Evolutionary conservation across 1,140 invertebrate species (phyloP), one percentile per base, ranked within the genome.

Genomic region (Octopus bimaculoides): DNA sequence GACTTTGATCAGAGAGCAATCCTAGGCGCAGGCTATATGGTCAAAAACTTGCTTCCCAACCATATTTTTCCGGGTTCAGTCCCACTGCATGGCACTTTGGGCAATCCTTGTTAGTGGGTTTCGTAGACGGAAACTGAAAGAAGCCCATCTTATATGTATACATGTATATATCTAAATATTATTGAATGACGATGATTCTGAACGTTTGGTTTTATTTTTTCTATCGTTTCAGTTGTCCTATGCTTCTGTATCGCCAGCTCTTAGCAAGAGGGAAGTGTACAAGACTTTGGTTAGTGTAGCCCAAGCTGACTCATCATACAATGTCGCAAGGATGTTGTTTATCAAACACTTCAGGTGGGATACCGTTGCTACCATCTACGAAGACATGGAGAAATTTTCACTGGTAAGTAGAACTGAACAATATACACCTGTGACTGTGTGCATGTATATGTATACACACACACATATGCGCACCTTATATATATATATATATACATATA

Each of bases 221-320:
- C 1, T 12, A 61, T 17, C n/a, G 55, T 87, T 86, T 74, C 88
- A 95, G 94, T 94, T 97, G 56, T 96, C 95, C 0, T 96, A 95
- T 85, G 95, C 95, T 0, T 95, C 95, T 0, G 95, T 94, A 55
- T 95, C 95, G 2, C 95, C 95, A 53, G 94, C 94, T 0, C 92
- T 97, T 77, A 96, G 95, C 78, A 95, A 96, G 88, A 92, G 95
- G 14, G 93, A 93, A 17, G 95, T 96, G 88, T 96, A 95, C 87
- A 95, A 95, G 14, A 92, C 95, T n/a, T 97, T 97, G 91, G 94
- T 94, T 89, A 92, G 95, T 69, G 95, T 95, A 0, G 95, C 95
- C 0, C 93, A 95, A 2, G 95, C 95, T 0, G 95, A 96, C 86
- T 95, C 95, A 0, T 95, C 95, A 10, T 95, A 96, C 89, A 96